A percentile compares a stretch with the other conserved stretches of the same genome.
phyloP scores from a whole-genome alignment of 2,888 invertebrate genomes.

The Cyclophora albipunctata region DNA sequence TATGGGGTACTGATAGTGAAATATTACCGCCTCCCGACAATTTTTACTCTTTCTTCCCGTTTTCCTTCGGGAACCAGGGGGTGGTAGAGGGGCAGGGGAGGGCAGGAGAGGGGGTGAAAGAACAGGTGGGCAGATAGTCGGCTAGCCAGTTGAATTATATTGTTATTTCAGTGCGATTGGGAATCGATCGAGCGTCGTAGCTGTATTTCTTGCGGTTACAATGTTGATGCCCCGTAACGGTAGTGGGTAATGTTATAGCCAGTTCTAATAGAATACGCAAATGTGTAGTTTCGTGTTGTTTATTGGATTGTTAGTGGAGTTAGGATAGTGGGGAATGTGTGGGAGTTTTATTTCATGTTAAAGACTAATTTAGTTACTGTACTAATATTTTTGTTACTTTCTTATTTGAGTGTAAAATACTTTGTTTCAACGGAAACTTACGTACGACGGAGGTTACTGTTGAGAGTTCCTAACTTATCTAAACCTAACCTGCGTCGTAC shows the following conservation, averaged over 20 bases:
- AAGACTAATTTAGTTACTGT: no score
- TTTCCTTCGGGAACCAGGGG: slow-evolving; percentile 13
- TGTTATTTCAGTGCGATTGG: slow-evolving; percentile 31
- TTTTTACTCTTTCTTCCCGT: slow-evolving; percentile 26
- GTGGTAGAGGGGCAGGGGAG: background rate
- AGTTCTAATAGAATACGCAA: slow-evolving; percentile 9
- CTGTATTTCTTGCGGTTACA: slow-evolving; percentile 20
- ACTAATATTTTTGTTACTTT: no score
- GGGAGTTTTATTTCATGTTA: no score
- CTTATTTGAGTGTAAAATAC: no score
- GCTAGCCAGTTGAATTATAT: slow-evolving; percentile 38
- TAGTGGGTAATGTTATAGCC: slow-evolving; percentile 5
- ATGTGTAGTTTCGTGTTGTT: slow-evolving; percentile 7
- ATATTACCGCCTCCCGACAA: slow-evolving; percentile 25
- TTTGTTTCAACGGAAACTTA: no score
- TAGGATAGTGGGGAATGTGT: background rate
- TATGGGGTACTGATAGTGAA: slow-evolving; percentile 24
- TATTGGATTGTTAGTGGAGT: slow-evolving; percentile 3
- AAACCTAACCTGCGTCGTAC: no score
- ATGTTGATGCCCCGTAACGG: slow-evolving; percentile 13
- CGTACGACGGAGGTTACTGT: no score
- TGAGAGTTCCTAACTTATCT: no score
- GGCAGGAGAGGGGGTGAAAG: slow-evolving; percentile 6
- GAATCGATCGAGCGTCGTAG: slow-evolving; percentile 29
- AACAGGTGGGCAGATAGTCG: slow-evolving; percentile 20